These are phyloP conservation scores for Lasioglossum calceatum DNA, from an alignment of 2,888 invertebrate genomes.

Conservation along the genomic window DNA sequence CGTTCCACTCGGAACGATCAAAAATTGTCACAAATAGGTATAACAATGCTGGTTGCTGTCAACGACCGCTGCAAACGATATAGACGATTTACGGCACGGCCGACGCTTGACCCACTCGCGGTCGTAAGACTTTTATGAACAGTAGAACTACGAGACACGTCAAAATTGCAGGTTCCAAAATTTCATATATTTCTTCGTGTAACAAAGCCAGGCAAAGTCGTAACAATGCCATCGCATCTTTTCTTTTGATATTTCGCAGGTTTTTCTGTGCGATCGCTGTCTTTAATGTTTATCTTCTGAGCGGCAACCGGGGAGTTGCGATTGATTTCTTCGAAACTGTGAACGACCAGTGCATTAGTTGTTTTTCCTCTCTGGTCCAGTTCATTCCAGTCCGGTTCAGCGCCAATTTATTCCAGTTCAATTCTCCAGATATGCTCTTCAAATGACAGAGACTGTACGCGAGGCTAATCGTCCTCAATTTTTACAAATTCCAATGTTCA, in stretches of 20 bases:
- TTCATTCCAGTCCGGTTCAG: constrained; percentile 10
- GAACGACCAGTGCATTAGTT: not conserved
- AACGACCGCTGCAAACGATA: not conserved
- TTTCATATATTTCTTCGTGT: not conserved
- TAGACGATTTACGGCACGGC: not conserved
- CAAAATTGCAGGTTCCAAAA: not conserved
- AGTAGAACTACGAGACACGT: too few relatives aligned
- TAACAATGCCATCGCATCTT: not conserved
- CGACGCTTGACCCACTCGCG: too few relatives aligned
- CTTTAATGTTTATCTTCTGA: not conserved
- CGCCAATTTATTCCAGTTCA: not conserved
- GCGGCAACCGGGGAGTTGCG: too few relatives aligned
- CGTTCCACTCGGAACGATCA: not conserved
- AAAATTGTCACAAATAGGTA: not conserved
- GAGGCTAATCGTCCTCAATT: not conserved
- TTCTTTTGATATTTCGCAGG: not conserved
- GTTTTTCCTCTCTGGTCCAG: not conserved
- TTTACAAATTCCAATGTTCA: not conserved
- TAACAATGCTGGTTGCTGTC: not conserved
- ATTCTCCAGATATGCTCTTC: not conserved
- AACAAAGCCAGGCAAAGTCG: not conserved
- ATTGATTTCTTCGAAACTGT: not conserved
- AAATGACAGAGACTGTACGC: not conserved
- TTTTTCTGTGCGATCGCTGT: not conserved
- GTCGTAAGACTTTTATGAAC: too few relatives aligned